These are phyloP conservation scores for Apodemus agrarius DNA, from an alignment of 2,797 vertebrate species.

Conservation along the genomic window DNA sequence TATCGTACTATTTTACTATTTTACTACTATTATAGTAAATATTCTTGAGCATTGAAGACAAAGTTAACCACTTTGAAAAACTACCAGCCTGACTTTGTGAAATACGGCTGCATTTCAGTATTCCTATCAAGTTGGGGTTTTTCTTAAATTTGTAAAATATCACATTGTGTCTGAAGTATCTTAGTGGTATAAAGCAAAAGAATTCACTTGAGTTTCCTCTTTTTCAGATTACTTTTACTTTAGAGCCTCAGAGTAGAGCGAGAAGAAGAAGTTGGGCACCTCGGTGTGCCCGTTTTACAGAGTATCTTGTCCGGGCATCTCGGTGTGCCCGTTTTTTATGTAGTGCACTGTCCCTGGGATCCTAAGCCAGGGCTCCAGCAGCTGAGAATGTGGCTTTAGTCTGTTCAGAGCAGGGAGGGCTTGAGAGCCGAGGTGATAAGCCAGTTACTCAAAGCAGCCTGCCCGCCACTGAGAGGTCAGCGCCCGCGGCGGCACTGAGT, in stretches of 20 bases:
- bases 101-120: neutral
- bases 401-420: neutral
- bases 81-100: constrained; percentile 16
- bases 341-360: neutral
- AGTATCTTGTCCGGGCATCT: too few relatives aligned
- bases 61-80: constrained; percentile 2
- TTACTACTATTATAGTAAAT: too few relatives aligned
- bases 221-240: constrained; percentile 20
- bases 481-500: neutral
- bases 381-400: neutral
- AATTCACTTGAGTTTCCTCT: constrained; percentile 47
- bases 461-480: constrained; percentile 1
- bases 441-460: neutral
- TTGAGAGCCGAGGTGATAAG: constrained; percentile 8
- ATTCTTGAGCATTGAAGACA: neutral
- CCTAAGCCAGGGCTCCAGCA: constrained; percentile 17
- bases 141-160: constrained; percentile 8
- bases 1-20: constrained; percentile 26
- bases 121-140: constrained; percentile 16
- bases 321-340: constrained; percentile 12
- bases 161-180: constrained; percentile 12
- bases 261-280: neutral
- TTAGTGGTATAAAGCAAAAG: constrained; percentile 26
- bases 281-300: constrained; percentile 28
- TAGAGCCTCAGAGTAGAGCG: constrained; percentile 15